Evolutionary conservation across 35 echinoderm and acorn worm genomes (phyloP).

Genomic region (Heliocidaris tuberculata): DNA sequence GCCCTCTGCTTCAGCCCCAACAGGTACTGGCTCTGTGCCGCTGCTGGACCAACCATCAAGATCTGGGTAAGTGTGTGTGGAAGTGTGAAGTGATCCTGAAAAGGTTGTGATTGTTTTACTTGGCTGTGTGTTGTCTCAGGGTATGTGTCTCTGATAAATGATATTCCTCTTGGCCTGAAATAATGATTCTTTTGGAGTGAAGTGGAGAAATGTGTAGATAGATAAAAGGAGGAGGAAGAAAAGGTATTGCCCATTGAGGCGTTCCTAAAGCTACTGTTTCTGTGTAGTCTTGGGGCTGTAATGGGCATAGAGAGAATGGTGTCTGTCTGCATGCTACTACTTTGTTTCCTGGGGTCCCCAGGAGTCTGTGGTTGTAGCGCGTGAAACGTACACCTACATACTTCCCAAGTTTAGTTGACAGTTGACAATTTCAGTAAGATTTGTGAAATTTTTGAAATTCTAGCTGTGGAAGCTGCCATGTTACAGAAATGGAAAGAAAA

Average conservation of each 20-base stretch:
- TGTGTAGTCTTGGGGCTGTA: slow-evolving; percentile 59
- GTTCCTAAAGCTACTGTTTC: slow-evolving; percentile 55
- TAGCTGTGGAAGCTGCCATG: too few relatives aligned
- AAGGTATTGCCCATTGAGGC: slow-evolving; percentile 50
- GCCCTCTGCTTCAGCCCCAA: slow-evolving; percentile 98
- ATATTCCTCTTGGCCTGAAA: background rate
- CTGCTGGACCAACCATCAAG: slow-evolving; percentile 93
- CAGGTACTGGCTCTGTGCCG: slow-evolving; percentile 98
- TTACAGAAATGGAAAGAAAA: too few relatives aligned
- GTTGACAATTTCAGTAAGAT: too few relatives aligned
- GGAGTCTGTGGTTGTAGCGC: slow-evolving; percentile 9
- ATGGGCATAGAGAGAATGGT: slow-evolving; percentile 48
- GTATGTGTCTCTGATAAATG: background rate
- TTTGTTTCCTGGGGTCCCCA: background rate
- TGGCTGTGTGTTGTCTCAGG: background rate
- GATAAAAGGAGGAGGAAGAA: background rate
- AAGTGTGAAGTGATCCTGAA: background rate
- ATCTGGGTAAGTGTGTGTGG: slow-evolving; percentile 77
- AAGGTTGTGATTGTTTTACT: background rate
- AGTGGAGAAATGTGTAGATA: too few relatives aligned
- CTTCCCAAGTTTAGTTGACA: background rate
- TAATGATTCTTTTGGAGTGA: too few relatives aligned
- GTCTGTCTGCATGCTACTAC: slow-evolving; percentile 37
- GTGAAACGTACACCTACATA: background rate
- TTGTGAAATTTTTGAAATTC: too few relatives aligned